Percentiles rank a stretch among this genome's conserved stretches.
Evolutionary conservation across 2,113 vertebrate species (phyloP).

Genomic region (Maccullochella peelii): DNA sequence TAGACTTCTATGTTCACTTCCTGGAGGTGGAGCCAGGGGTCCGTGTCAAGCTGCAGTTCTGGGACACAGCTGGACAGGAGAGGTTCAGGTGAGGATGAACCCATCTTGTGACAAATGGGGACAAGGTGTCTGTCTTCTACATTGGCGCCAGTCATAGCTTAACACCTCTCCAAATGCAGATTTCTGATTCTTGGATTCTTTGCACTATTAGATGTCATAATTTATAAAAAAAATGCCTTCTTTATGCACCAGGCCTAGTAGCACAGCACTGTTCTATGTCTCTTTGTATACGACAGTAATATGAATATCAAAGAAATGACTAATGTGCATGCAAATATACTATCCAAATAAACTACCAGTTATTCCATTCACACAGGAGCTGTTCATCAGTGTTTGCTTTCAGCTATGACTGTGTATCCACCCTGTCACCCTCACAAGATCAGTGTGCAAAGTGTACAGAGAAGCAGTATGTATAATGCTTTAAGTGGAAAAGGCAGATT

Average conservation of each 20-base stretch:
- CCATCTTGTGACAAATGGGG: neutral
- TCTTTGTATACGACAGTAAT: neutral
- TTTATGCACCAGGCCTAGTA: neutral
- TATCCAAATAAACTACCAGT: conserved; percentile 26
- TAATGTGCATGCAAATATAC: conserved; percentile 27
- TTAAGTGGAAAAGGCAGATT: neutral
- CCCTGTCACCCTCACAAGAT: conserved; percentile 12
- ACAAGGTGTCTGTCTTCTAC: neutral
- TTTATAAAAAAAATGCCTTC: no score
- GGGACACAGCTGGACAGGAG: conserved; percentile 93
- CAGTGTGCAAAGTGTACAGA: conserved; percentile 14
- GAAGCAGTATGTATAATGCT: conserved; percentile 15
- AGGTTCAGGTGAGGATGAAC: conserved; percentile 86
- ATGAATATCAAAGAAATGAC: neutral
- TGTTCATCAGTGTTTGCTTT: conserved; percentile 41
- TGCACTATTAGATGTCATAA: neutral
- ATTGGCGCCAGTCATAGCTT: neutral
- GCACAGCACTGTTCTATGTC: no score
- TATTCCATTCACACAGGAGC: conserved; percentile 16
- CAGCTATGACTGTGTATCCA: conserved; percentile 21
- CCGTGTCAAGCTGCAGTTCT: conserved; percentile 90
- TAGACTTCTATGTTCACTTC: conserved; percentile 90
- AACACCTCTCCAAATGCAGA: neutral
- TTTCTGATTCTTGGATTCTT: neutral
- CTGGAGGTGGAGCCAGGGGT: conserved; percentile 87